Conservation (phyloP, 1,140 invertebrate genomes). For the Drosophila varians region DNA sequence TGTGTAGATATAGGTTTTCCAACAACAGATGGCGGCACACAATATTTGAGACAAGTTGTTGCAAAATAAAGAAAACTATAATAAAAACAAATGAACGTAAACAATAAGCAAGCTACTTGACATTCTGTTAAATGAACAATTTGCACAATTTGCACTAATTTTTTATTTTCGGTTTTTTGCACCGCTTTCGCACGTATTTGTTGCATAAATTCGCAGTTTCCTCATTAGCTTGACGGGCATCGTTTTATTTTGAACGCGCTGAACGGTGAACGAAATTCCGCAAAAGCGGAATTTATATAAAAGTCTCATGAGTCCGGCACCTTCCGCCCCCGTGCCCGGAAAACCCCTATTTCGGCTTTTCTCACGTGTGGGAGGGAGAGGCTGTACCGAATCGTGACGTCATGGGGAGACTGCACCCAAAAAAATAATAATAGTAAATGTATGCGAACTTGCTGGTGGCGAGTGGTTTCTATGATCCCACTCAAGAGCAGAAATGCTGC, state of each 20-base stretch:
- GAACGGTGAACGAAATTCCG: conserved; percentile 33
- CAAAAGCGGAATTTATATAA: conserved; percentile 52
- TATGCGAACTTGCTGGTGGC: not conserved
- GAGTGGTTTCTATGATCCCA: conserved; percentile 15
- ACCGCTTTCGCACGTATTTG: conserved; percentile 60
- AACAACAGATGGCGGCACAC: not conserved
- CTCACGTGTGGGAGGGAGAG: conserved; percentile 24
- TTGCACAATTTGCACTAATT: conserved; percentile 9
- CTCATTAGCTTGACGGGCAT: conserved; percentile 60
- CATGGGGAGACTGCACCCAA: conserved; percentile 38
- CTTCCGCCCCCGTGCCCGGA: not conserved
- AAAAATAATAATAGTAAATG: conserved; percentile 7
- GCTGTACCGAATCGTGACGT: conserved; percentile 15
- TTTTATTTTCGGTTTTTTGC: conserved; percentile 36
- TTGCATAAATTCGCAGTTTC: conserved; percentile 72
- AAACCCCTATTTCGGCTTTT: not conserved
- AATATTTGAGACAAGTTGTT: not conserved
- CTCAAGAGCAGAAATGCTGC: conserved; percentile 21
- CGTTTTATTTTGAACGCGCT: conserved; percentile 28
- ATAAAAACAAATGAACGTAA: conserved; percentile 2
- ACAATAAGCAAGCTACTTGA: conserved; percentile 14
- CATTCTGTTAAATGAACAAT: conserved; percentile 16
- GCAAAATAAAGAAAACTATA: not conserved
- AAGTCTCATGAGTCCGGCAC: conserved; percentile 4
- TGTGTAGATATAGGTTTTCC: not conserved